A percentile compares a stretch with the other conserved stretches of the same genome.
phyloP scores from a whole-genome alignment of 1,140 invertebrate species.

The Carposina sasakii region DNA sequence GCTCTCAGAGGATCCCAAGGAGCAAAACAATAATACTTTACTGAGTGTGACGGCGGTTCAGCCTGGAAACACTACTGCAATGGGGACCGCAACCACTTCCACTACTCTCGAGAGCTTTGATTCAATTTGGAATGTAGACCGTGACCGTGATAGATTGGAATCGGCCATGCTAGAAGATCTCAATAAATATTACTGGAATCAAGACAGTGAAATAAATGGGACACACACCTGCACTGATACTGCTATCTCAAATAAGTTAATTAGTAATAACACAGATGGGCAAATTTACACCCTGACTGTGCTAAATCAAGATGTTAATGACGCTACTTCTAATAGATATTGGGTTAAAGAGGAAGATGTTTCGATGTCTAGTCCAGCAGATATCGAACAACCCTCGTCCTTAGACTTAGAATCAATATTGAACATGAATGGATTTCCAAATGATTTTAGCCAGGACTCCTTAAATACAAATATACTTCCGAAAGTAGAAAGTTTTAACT shows the following conservation, averaged over 20 bases:
- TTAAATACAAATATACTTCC: slow-evolving; percentile 62
- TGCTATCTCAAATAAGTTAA: slow-evolving; percentile 68
- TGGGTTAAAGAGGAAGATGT: slow-evolving; percentile 72
- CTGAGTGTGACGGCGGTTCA: slow-evolving; percentile 59
- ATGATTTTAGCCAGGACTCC: slow-evolving; percentile 65
- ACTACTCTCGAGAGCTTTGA: slow-evolving; percentile 73
- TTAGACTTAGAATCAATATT: slow-evolving; percentile 79
- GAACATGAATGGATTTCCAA: slow-evolving; percentile 75
- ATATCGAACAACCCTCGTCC: slow-evolving; percentile 73
- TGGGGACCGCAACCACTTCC: slow-evolving; percentile 57
- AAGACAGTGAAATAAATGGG: slow-evolving; percentile 73
- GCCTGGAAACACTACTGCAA: slow-evolving; percentile 53
- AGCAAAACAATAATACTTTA: slow-evolving; percentile 81
- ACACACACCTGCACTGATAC: slow-evolving; percentile 63
- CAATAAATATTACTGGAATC: slow-evolving; percentile 86
- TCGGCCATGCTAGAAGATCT: slow-evolving; percentile 84
- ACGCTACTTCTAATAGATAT: slow-evolving; percentile 68
- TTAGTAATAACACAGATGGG: slow-evolving; percentile 72
- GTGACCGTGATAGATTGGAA: slow-evolving; percentile 79
- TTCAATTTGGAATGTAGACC: slow-evolving; percentile 81
- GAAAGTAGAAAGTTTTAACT: slow-evolving; percentile 76
- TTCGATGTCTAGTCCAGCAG: slow-evolving; percentile 74
- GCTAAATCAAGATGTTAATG: slow-evolving; percentile 76
- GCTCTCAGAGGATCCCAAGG: slow-evolving; percentile 73
- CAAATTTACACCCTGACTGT: slow-evolving; percentile 80